Conservation (phyloP, 1,140 invertebrate species). For the Trypoxylus dichotomus region DNA sequence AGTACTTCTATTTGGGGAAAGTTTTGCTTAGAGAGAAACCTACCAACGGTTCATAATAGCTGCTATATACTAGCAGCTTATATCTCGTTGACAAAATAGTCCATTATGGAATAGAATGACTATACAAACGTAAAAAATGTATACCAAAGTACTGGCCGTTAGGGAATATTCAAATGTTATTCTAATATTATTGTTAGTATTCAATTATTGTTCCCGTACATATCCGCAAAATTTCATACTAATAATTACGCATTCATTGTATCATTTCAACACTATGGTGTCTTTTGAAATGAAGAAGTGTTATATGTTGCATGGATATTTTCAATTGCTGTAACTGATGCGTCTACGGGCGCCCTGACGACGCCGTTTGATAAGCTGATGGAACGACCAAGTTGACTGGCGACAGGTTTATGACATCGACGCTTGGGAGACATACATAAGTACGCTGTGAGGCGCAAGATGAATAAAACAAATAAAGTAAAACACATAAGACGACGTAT, state of each 20-base stretch:
- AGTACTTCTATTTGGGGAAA: neutral
- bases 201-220: no score
- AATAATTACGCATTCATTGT: neutral
- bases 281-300: neutral
- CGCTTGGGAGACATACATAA: neutral
- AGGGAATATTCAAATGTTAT: no score
- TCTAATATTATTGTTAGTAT: no score
- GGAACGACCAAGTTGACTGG: conserved; percentile 8
- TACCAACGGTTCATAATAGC: neutral
- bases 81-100: neutral
- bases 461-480: neutral
- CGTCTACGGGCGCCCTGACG: conserved; percentile 8
- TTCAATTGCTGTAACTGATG: neutral
- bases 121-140: neutral
- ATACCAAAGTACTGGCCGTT: neutral
- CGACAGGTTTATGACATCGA: conserved; percentile 20
- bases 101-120: neutral
- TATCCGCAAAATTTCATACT: no score
- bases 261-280: neutral
- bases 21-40: neutral
- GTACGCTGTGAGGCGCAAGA: neutral
- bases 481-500: neutral
- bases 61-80: neutral
- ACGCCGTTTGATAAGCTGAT: conserved; percentile 11
- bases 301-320: neutral